Evolutionary conservation across 2,113 vertebrate species (phyloP).

Genomic region (Carlito syrichta): DNA sequence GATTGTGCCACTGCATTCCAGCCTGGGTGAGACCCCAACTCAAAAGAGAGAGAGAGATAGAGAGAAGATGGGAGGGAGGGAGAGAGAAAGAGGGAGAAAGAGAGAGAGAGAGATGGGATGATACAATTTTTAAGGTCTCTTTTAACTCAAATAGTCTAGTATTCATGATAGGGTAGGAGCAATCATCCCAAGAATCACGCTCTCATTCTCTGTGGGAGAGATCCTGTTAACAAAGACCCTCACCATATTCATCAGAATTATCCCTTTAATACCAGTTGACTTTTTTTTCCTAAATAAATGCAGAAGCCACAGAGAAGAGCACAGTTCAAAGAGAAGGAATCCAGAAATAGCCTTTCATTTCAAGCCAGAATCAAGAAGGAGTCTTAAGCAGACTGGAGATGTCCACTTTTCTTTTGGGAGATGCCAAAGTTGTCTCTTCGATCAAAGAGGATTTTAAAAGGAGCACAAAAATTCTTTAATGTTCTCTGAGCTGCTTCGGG

Average conservation of each 20-base stretch:
- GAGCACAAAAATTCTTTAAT: constrained; percentile 45
- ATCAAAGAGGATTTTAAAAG: constrained; percentile 55
- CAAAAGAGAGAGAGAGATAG: too few species aligned
- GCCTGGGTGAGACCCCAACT: too few species aligned
- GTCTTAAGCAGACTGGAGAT: constrained; percentile 37
- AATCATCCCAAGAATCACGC: neutral
- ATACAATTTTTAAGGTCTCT: neutral
- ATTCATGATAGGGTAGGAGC: neutral
- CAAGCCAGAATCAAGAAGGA: constrained; percentile 38
- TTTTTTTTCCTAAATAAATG: constrained; percentile 34
- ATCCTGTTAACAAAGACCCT: neutral
- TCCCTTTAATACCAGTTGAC: neutral
- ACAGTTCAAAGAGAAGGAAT: neutral
- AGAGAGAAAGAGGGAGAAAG: too few species aligned
- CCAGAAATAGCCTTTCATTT: constrained; percentile 65
- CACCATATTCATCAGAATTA: neutral
- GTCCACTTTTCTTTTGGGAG: constrained; percentile 44
- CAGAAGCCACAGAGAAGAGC: constrained; percentile 18
- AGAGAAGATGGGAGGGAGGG: too few species aligned
- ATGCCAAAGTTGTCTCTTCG: constrained; percentile 52
- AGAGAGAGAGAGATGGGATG: too few species aligned
- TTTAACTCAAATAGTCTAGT: neutral
- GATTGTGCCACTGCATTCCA: too few species aligned
- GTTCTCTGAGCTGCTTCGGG: constrained; percentile 41
- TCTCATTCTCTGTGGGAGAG: constrained; percentile 9